phyloP scores from a whole-genome alignment of 35 echinoderm and acorn worm genomes.

The Diadema setosum region DNA sequence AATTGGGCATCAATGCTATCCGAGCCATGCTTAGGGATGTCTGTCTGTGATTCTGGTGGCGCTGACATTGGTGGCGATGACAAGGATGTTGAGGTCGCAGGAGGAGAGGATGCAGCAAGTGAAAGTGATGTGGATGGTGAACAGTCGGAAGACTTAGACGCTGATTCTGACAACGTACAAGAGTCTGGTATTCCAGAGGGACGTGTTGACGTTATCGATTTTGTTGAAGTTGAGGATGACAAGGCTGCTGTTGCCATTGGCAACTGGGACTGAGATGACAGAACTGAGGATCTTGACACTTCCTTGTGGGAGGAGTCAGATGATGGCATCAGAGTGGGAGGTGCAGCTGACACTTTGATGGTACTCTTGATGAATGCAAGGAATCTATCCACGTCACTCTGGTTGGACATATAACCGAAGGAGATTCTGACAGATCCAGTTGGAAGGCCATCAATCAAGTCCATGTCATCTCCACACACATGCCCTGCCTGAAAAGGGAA shows the following conservation, averaged over 20 bases:
- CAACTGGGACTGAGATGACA: too few species aligned
- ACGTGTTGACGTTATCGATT: not conserved
- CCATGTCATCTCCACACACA: constrained; percentile 90
- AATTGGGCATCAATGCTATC: too few species aligned
- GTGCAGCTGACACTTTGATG: too few species aligned
- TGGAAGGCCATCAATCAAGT: constrained; percentile 83
- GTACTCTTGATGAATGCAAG: constrained; percentile 49
- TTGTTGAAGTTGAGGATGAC: not conserved
- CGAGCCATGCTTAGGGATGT: not conserved
- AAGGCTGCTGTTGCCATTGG: not conserved
- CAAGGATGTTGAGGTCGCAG: not conserved
- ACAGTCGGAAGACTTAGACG: not conserved
- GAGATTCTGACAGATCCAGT: constrained; percentile 91
- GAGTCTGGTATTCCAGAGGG: not conserved
- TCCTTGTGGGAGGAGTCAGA: too few species aligned
- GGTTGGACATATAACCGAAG: constrained; percentile 94
- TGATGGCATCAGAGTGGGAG: too few species aligned
- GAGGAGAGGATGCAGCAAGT: not conserved
- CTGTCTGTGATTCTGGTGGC: not conserved
- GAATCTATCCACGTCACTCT: constrained; percentile 65
- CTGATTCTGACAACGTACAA: not conserved
- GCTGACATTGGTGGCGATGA: not conserved
- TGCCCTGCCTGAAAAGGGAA: constrained; percentile 73
- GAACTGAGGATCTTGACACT: not conserved
- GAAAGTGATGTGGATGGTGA: not conserved